Evolutionary conservation across 1,140 invertebrate genomes (phyloP).

Genomic region (Cardiocondyla obscurior): DNA sequence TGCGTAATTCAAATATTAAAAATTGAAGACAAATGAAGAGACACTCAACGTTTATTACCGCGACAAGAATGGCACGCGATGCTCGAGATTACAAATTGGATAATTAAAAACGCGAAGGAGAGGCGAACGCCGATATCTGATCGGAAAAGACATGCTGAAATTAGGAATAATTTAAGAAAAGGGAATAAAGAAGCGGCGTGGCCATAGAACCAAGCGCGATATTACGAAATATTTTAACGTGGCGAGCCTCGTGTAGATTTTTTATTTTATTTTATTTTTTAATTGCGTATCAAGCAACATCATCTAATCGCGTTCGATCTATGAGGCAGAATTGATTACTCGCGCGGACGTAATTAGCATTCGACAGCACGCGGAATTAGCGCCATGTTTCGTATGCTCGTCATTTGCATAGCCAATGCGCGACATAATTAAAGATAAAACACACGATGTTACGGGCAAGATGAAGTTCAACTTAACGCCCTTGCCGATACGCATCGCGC

Average conservation of each 20-base stretch:
- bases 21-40: slow-evolving; percentile 6
- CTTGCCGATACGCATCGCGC: too few species aligned
- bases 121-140: slow-evolving; percentile 23
- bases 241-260: neutral
- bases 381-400: neutral
- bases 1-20: slow-evolving; percentile 4
- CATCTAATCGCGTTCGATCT: slow-evolving; percentile 31
- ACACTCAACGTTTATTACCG: neutral
- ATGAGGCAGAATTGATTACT: neutral
- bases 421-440: slow-evolving; percentile 23
- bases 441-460: too few species aligned
- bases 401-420: neutral
- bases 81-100: slow-evolving; percentile 21
- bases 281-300: neutral
- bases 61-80: neutral
- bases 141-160: neutral
- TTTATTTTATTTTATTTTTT: too few species aligned
- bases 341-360: neutral
- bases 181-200: slow-evolving; percentile 6
- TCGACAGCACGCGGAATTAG: neutral
- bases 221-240: neutral
- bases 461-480: too few species aligned
- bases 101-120: slow-evolving; percentile 19
- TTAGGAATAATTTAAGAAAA: slow-evolving; percentile 32
- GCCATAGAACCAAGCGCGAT: neutral